These are phyloP conservation scores for Podarcis lilfordi DNA, from an alignment of 2,797 vertebrate genomes.

Conservation along the genomic window DNA sequence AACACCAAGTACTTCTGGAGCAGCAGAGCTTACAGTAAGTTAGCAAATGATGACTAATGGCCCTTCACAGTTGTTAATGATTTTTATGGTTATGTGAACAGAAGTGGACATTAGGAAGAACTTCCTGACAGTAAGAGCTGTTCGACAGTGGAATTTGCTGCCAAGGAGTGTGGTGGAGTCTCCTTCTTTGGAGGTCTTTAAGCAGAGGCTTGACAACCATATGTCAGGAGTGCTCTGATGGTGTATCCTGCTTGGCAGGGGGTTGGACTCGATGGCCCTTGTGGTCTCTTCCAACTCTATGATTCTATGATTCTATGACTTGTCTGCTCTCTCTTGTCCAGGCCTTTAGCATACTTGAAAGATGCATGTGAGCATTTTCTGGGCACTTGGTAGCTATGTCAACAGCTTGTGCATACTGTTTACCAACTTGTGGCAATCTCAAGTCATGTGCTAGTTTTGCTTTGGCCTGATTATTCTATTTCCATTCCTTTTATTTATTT, in stretches of 20 bases:
- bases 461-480: background rate
- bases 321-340: background rate
- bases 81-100: background rate
- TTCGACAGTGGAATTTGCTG: no score
- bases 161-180: no score
- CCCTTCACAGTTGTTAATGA: background rate
- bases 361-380: background rate
- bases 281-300: no score
- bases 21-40: background rate
- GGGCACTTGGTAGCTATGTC: no score
- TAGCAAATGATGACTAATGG: background rate
- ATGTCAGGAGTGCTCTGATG: no score
- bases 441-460: background rate
- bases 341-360: background rate
- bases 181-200: no score
- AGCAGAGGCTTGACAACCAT: no score
- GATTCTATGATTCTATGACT: no score
- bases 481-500: background rate
- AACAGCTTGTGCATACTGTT: no score
- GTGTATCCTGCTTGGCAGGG: no score
- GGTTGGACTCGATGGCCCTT: no score
- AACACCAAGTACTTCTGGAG: background rate
- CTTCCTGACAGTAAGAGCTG: no score
- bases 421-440: background rate
- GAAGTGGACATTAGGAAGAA: background rate